phyloP scores from a whole-genome alignment of 2,888 invertebrate species.

The Papilio elwesi region DNA sequence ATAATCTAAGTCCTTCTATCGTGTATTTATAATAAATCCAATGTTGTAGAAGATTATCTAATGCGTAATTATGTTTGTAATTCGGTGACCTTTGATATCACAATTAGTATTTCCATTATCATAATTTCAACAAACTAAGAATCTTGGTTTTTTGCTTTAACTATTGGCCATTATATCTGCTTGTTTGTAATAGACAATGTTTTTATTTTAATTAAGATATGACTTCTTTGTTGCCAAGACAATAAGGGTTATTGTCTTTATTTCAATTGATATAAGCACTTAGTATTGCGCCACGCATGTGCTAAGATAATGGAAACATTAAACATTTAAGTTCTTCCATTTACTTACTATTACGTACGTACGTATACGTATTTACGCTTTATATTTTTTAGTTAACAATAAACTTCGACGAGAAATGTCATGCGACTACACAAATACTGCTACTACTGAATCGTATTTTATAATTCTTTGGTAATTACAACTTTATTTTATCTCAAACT shows the following conservation, averaged over 20 bases:
- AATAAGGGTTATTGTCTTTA: constrained; percentile 27
- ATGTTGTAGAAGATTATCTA: constrained; percentile 20
- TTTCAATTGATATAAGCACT: constrained; percentile 4
- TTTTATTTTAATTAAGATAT: constrained; percentile 29
- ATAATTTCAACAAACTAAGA: constrained; percentile 35
- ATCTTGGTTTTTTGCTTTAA: constrained; percentile 35
- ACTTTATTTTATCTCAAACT: too few species aligned
- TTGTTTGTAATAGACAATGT: constrained; percentile 11
- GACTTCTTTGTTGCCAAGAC: constrained; percentile 18
- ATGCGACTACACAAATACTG: too few species aligned
- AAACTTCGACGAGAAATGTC: too few species aligned
- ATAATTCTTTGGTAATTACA: too few species aligned
- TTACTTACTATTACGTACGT: too few species aligned
- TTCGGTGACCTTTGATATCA: constrained; percentile 42
- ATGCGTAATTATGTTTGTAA: constrained; percentile 30
- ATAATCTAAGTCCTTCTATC: not conserved
- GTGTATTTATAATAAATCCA: not conserved
- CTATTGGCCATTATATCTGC: constrained; percentile 21
- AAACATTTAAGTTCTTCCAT: too few species aligned
- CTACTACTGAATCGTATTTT: too few species aligned
- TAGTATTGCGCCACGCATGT: not conserved
- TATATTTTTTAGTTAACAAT: too few species aligned
- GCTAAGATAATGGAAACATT: too few species aligned
- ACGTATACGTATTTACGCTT: too few species aligned
- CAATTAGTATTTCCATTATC: constrained; percentile 41